Conservation (phyloP, 2,888 invertebrate species). For the Pycnomerus fuliginosus region DNA sequence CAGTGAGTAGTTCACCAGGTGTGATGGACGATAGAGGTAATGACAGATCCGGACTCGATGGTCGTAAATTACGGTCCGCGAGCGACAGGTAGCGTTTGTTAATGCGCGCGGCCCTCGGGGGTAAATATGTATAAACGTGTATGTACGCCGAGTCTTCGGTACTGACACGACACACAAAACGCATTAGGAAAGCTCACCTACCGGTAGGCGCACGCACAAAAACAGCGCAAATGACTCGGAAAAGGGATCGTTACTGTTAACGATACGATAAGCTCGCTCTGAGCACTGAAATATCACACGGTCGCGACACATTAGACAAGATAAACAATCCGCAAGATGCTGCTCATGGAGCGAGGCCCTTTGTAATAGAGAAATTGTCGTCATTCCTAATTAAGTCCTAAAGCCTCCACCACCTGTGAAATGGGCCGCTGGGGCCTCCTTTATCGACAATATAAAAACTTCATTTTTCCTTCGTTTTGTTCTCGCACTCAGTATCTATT, state of each 20-base stretch:
- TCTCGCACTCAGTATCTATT: too few species aligned
- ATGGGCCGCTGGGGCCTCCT: too few species aligned
- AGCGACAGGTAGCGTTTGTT: constrained; percentile 45
- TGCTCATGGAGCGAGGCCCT: too few species aligned
- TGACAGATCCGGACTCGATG: constrained; percentile 45
- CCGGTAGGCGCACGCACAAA: constrained; percentile 29
- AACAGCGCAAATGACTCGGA: constrained; percentile 45
- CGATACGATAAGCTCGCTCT: constrained; percentile 46
- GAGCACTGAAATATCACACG: too few species aligned
- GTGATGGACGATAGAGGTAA: constrained; percentile 46
- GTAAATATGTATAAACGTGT: constrained; percentile 24
- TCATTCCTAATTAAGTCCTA: too few species aligned
- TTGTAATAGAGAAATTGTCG: too few species aligned
- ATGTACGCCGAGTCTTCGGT: constrained; percentile 17
- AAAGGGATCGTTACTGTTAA: constrained; percentile 49
- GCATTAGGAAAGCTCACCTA: constrained; percentile 38
- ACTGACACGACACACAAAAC: constrained; percentile 42
- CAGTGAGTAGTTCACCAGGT: constrained; percentile 34
- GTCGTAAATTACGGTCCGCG: constrained; percentile 45
- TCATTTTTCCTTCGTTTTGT: too few species aligned
- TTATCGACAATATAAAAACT: too few species aligned
- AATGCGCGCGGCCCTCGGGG: constrained; percentile 23
- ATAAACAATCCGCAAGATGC: too few species aligned
- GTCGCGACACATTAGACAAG: too few species aligned
- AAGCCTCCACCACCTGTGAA: too few species aligned